Evolutionary conservation across 2,888 invertebrate genomes (phyloP), one percentile per base, ranked within the genome.

Genomic region (Zhuqinia jingwanae): DNA sequence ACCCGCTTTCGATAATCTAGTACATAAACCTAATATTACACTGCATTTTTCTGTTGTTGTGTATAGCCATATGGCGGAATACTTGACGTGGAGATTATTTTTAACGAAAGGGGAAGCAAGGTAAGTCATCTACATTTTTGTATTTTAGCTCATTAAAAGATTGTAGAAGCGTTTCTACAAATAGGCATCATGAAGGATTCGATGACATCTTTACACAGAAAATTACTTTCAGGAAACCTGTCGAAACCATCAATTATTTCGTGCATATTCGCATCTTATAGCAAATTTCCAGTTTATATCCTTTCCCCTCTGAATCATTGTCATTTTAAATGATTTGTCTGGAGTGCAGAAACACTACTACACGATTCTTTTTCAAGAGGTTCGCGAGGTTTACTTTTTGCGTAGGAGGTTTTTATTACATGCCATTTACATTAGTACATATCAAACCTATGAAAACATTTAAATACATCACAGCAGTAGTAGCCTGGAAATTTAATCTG

Each of bases 61-160:
- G n/a, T 96, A 92, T 95, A 98, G 98, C 98, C 98, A 96, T 99
- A 97, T 94, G 99, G 99, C 93, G 96, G 96, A 92, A 99, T 99
- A 93, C 95, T 99, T 93, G 99, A 99, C 94, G 99, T 99, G 94
- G 99, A 99, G 95, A 99, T 99, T 92, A 99, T 99, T 93, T 99
- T 99, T 95, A 99, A 99, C 94, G 99, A 99, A 94, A 95, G 99
- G 92, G 99, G 99, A 93, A 99, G 99, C 92, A 99, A 99, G 98
- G 99, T 99, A 96, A 96, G 97, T 36, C 17, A 42, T 22, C 1
- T n/a, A n/a, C 15, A 5, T 11, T 15, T 15, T 50, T 15, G 5
- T 42, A 11, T n/a, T n/a, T n/a, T n/a, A n/a, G n/a, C n/a, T n/a
- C n/a, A n/a, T n/a, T n/a, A n/a, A n/a, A n/a, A n/a, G n/a, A n/a